These are phyloP conservation scores for Chrysina gloriosa DNA, from an alignment of 2,888 invertebrate species.

Conservation along the genomic window DNA sequence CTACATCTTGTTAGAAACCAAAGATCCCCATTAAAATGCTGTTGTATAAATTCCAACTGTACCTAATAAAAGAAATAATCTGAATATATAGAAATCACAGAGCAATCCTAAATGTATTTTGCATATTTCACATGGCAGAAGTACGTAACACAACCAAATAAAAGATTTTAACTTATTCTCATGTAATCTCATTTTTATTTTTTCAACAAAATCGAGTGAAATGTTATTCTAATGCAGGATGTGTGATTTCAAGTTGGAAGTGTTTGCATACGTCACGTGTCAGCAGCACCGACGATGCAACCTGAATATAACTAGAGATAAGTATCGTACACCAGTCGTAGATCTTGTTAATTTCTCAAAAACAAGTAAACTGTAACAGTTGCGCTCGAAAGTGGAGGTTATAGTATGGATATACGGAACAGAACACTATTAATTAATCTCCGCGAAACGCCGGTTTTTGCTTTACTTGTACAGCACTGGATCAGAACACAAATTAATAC, in stretches of 20 bases:
- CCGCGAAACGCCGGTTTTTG: background rate
- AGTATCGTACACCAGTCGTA: conserved; percentile 46
- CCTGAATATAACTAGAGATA: conserved; percentile 48
- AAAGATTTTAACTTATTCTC: background rate
- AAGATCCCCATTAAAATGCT: no score
- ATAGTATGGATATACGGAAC: conserved; percentile 20
- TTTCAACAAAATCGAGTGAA: conserved; percentile 39
- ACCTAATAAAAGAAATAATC: no score
- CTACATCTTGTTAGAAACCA: no score
- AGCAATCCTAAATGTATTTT: no score
- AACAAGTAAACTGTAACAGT: conserved; percentile 45
- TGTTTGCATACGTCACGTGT: conserved; percentile 50
- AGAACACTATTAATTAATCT: conserved; percentile 20
- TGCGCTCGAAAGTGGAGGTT: conserved; percentile 32
- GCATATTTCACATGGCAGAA: background rate
- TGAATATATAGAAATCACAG: no score
- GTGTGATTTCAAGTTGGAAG: conserved; percentile 46
- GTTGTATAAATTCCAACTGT: no score
- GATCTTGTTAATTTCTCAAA: conserved; percentile 45
- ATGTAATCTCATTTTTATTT: background rate
- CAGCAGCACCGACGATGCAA: conserved; percentile 48
- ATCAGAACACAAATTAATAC: conserved; percentile 3
- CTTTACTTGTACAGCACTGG: background rate
- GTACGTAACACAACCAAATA: background rate
- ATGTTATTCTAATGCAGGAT: conserved; percentile 41